phyloP scores from a whole-genome alignment of 2,888 invertebrate species.

The Ptycholaimellus sp. region DNA sequence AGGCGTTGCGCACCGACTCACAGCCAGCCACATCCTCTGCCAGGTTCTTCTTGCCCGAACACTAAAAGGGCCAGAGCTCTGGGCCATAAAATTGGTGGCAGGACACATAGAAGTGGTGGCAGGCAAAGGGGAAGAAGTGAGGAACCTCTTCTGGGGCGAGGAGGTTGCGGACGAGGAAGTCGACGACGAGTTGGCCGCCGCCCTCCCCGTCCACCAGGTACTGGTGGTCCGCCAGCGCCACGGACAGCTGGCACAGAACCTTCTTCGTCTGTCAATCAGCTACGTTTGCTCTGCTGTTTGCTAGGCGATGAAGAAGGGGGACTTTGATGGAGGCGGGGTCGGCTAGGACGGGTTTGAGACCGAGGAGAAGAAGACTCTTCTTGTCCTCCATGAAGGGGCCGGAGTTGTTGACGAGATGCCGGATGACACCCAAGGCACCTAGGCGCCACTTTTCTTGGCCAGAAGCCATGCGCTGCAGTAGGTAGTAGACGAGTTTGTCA shows the following conservation, averaged over 20 bases:
- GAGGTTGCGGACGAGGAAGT: constrained; percentile 61
- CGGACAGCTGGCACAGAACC: constrained; percentile 29
- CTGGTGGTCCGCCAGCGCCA: constrained; percentile 55
- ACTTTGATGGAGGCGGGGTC: constrained; percentile 15
- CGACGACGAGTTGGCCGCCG: constrained; percentile 45
- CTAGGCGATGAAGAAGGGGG: background rate
- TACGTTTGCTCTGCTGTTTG: too few species aligned
- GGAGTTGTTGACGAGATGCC: constrained; percentile 57
- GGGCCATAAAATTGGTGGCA: too few species aligned
- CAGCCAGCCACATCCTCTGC: constrained; percentile 6
- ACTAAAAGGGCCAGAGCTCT: background rate
- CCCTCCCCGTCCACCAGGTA: constrained; percentile 48
- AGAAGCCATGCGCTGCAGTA: constrained; percentile 25
- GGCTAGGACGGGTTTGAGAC: constrained; percentile 19
- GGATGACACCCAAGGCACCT: constrained; percentile 52
- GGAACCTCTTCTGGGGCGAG: constrained; percentile 37
- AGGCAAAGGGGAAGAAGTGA: too few species aligned
- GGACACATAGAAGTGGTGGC: background rate
- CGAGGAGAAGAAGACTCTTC: constrained; percentile 24
- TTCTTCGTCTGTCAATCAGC: too few species aligned
- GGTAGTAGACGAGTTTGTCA: constrained; percentile 22
- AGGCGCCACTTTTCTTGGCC: constrained; percentile 34
- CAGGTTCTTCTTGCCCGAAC: background rate
- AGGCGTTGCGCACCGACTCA: constrained; percentile 17
- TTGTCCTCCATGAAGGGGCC: constrained; percentile 33